A percentile compares a stretch with the other conserved stretches of the same genome.
phyloP scores from a whole-genome alignment of 2,888 invertebrate species.

The Ennomos erosarius region DNA sequence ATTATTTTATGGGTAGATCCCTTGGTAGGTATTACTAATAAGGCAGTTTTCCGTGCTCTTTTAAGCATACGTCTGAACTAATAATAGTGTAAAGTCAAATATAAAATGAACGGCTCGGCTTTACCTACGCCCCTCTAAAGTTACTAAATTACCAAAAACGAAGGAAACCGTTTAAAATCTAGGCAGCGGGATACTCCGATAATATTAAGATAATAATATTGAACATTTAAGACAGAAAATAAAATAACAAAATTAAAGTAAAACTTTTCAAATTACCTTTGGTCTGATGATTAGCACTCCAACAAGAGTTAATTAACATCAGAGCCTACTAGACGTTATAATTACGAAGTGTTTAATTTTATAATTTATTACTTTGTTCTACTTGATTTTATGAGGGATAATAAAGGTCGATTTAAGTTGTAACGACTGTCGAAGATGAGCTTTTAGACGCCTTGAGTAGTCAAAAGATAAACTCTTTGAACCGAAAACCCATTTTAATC shows the following conservation, averaged over 20 bases:
- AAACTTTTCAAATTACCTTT: slow-evolving; percentile 22
- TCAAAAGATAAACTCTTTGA: no score
- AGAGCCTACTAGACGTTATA: slow-evolving; percentile 7
- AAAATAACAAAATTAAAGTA: slow-evolving; percentile 6
- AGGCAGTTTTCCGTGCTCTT: no score
- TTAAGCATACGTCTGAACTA: no score
- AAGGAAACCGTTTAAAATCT: not conserved
- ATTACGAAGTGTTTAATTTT: slow-evolving; percentile 33
- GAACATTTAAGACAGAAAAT: not conserved
- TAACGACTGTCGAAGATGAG: no score
- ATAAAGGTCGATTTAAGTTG: not conserved
- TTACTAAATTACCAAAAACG: no score
- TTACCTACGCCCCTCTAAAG: no score
- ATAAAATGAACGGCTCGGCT: no score
- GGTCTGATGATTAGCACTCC: slow-evolving; percentile 24
- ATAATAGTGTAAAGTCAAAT: no score
- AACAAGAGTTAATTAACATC: slow-evolving; percentile 11
- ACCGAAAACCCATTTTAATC: no score
- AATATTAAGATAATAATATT: not conserved
- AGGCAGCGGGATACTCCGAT: not conserved
- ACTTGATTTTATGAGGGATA: slow-evolving; percentile 13
- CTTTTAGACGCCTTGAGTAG: no score
- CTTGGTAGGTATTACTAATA: no score
- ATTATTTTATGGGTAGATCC: no score
- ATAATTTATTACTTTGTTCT: slow-evolving; percentile 32